Conservation (phyloP, 2,797 vertebrate genomes). For the Onychomys torridus region DNA sequence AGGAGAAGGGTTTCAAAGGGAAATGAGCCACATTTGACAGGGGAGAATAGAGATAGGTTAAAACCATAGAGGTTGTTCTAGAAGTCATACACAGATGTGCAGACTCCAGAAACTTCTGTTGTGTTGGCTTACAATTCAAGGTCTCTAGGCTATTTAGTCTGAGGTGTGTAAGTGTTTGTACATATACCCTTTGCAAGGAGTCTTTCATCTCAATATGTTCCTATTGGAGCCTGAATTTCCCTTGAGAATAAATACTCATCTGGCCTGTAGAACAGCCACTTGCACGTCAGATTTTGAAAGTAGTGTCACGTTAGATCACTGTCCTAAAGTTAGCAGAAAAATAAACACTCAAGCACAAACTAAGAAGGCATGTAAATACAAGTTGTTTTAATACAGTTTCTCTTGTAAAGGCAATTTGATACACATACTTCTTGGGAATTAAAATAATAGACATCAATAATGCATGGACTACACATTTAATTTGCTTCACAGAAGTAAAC, state of each 20-base stretch:
- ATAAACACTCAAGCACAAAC: slow-evolving; percentile 81
- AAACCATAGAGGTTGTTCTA: background rate
- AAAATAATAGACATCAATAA: slow-evolving; percentile 86
- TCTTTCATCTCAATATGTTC: background rate
- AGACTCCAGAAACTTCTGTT: background rate
- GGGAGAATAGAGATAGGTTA: slow-evolving; percentile 2
- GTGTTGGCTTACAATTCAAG: background rate
- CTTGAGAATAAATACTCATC: background rate
- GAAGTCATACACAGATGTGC: slow-evolving; percentile 11
- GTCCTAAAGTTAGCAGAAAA: slow-evolving; percentile 80
- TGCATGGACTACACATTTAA: slow-evolving; percentile 78
- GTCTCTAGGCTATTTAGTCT: slow-evolving; percentile 25
- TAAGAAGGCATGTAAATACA: slow-evolving; percentile 85
- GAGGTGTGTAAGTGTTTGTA: background rate
- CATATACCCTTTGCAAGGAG: background rate
- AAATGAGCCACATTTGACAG: background rate
- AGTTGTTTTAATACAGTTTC: slow-evolving; percentile 84
- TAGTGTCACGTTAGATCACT: slow-evolving; percentile 71
- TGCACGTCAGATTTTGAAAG: slow-evolving; percentile 58
- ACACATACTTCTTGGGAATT: slow-evolving; percentile 83
- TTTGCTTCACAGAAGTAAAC: slow-evolving; percentile 81
- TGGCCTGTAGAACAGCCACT: background rate
- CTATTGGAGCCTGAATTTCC: background rate
- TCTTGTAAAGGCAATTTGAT: slow-evolving; percentile 85
- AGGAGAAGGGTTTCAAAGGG: slow-evolving; percentile 27